Conservation (phyloP, 1,140 invertebrate species). For the Atta cephalotes region DNA sequence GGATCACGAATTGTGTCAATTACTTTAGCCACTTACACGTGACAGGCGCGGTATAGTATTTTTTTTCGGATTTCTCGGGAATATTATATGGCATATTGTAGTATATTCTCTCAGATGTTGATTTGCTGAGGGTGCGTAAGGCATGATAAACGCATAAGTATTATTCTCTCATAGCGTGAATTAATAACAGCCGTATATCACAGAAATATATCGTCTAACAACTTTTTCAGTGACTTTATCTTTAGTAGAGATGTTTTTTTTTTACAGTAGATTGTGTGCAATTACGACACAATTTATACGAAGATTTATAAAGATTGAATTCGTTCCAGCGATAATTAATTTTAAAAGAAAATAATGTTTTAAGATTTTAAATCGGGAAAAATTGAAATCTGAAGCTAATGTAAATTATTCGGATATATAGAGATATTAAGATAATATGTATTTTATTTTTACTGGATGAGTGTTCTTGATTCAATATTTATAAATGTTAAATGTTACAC, state of each 20-base stretch:
- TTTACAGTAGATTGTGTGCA: not conserved
- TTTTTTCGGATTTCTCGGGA: slow-evolving; percentile 1
- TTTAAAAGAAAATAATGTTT: not conserved
- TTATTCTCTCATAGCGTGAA: slow-evolving; percentile 43
- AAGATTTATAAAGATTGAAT: not conserved
- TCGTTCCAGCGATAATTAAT: not conserved
- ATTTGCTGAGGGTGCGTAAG: slow-evolving; percentile 22
- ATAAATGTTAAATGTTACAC: not conserved
- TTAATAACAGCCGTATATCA: slow-evolving; percentile 40
- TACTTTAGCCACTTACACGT: not conserved
- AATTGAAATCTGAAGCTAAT: slow-evolving; percentile 7
- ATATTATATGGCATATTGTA: slow-evolving; percentile 18
- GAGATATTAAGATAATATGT: not conserved
- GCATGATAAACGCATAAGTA: slow-evolving; percentile 48
- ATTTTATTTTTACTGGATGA: not conserved
- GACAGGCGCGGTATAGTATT: not conserved
- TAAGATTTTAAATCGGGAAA: not conserved
- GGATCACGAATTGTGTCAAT: slow-evolving; percentile 46
- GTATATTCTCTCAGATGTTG: slow-evolving; percentile 38
- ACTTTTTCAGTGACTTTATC: slow-evolving; percentile 34
- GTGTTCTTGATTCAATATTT: not conserved
- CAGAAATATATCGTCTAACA: slow-evolving; percentile 36
- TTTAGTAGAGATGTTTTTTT: not conserved
- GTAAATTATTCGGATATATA: not conserved
- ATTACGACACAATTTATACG: slow-evolving; percentile 17